These are phyloP conservation scores for Myiotriccus ornatus DNA, from an alignment of 2,797 vertebrate species.

Conservation along the genomic window DNA sequence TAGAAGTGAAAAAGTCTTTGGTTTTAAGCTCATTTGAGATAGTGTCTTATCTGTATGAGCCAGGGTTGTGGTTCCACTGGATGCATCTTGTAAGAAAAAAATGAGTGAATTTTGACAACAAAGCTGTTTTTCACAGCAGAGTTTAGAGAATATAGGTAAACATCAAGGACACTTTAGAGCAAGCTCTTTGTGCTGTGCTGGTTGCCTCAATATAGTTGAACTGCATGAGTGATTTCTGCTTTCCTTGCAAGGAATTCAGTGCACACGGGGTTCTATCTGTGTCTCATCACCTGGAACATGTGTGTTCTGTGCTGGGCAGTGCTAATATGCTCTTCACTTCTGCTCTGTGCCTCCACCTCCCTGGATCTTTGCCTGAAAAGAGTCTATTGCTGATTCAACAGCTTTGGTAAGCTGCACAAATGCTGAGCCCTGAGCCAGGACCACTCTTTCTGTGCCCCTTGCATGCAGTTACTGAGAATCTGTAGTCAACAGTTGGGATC, in stretches of 20 bases:
- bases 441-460: not conserved
- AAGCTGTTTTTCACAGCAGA: not conserved
- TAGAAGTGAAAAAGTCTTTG: not conserved
- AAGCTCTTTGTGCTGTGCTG: not conserved
- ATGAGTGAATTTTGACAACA: not conserved
- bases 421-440: not conserved
- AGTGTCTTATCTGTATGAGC: not conserved
- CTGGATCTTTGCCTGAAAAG: not conserved
- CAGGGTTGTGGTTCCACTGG: not conserved
- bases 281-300: not conserved
- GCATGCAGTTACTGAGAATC: not conserved
- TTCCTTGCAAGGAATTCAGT: not conserved
- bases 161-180: not conserved
- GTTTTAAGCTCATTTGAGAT: not conserved
- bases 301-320: not conserved
- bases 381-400: not conserved
- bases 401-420: not conserved
- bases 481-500: not conserved
- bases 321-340: rapidly evolving
- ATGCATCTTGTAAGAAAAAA: not conserved
- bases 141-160: not conserved
- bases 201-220: not conserved
- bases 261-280: rapidly evolving
- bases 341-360: not conserved
- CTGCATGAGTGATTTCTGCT: not conserved